Evolutionary conservation across 2,113 vertebrate species (phyloP), one percentile per base, ranked within the genome.

Genomic region (Indicator indicator): DNA sequence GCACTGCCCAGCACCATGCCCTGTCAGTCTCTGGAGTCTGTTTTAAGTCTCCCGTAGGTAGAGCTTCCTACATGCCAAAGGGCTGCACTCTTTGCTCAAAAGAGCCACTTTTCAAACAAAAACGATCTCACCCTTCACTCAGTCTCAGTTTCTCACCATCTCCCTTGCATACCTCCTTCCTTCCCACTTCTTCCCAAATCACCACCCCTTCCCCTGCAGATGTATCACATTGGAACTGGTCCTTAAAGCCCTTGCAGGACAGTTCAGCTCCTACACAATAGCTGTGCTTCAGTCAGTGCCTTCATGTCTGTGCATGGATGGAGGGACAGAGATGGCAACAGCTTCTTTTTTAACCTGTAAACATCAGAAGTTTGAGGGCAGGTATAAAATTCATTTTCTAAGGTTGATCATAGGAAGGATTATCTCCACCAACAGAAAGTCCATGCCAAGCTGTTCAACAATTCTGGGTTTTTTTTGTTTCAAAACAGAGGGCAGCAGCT

Each of bases 201-300:
- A 19, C 11, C 19, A 32, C 7, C 54, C 21, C 33, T 48, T 54
- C 20, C 32, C 65, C 30, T 17, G 55, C 73, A 74, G 60, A 5
- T 0, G 0, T 4, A 7, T 16, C n/a, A 5, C 40, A 3, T 0
- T 16, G 72, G 12, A 69, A 19, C 24, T 33, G 9, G 15, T 7
- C 28, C 1, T 2, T 3, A 67, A 42, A 64, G 71, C 46, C 36
- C 67, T n/a, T 52, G 52, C 52, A 83, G 87, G 46, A 30, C 46
- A 32, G n/a, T 0, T 2, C 14, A 28, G n/a, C 12, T 70, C 46
- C 70, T 54, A 1, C 9, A 28, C 50, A 3, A 5, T 28, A 55
- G 1, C 4, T 52, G 63, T 7, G 70, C 46, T 59, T 12, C 44
- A 28, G 27, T n/a, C 36, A 20, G 13, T 6, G 26, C 44, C 12